These are phyloP conservation scores for Vireo altiloquus DNA, from an alignment of 2,113 vertebrate species.

Conservation along the genomic window DNA sequence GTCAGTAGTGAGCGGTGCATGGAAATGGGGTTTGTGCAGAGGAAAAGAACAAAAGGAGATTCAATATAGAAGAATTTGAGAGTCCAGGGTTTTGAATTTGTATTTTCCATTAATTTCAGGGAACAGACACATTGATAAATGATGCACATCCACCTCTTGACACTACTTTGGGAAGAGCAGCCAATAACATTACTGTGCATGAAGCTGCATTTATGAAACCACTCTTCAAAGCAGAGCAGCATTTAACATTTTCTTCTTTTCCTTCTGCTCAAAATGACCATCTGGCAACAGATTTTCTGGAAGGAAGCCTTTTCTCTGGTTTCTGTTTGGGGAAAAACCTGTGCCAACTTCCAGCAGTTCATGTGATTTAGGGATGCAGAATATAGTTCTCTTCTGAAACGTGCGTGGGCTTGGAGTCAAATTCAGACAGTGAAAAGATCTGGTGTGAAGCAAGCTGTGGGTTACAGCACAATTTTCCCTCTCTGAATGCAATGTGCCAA, in stretches of 20 bases:
- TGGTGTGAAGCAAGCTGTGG: constrained; percentile 11
- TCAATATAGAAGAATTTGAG: not conserved
- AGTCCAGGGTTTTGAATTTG: not conserved
- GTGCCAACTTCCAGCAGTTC: constrained; percentile 33
- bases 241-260: constrained; percentile 40
- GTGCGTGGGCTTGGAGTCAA: constrained; percentile 15
- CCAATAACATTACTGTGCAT: not conserved
- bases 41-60: not conserved
- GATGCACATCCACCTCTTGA: not conserved
- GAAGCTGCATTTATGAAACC: not conserved
- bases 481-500: not conserved
- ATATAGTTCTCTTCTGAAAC: not conserved
- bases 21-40: not conserved
- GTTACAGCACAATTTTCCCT: not conserved
- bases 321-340: constrained; percentile 20
- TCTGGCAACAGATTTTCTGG: constrained; percentile 26
- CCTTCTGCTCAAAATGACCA: constrained; percentile 39
- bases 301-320: not conserved
- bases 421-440: constrained; percentile 13
- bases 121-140: not conserved
- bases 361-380: constrained; percentile 15
- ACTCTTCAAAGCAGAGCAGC: not conserved
- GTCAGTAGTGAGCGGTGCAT: accelerated
- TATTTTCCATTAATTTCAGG: not conserved
- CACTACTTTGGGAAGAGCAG: not conserved